Evolutionary conservation across 2,113 vertebrate species (phyloP).

Genomic region (Budorcas taxicolor): DNA sequence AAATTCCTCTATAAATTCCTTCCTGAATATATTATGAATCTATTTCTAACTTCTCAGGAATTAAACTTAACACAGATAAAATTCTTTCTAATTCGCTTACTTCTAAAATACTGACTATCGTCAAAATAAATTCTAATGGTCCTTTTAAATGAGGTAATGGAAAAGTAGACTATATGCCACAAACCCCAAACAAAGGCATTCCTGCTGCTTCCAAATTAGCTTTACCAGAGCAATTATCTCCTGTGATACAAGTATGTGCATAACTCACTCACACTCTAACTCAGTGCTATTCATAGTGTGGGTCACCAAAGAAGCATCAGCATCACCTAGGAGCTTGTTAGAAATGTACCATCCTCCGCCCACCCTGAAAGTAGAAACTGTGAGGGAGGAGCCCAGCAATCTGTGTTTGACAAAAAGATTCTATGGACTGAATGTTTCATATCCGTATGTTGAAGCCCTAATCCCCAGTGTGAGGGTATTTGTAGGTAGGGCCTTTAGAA

Average conservation of each 20-base stretch:
- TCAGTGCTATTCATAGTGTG: not conserved
- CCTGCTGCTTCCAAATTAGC: not conserved
- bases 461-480: not conserved
- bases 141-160: not conserved
- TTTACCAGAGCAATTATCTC: not conserved
- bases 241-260: not conserved
- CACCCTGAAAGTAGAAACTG: not conserved
- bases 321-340: not conserved
- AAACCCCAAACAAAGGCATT: not conserved
- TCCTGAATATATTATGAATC: not conserved
- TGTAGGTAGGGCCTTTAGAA: not conserved
- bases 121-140: not conserved
- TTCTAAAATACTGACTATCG: not conserved
- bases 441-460: not conserved
- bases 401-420: constrained; percentile 3
- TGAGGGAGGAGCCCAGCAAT: not conserved
- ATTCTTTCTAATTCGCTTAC: not conserved
- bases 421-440: not conserved
- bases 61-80: not conserved
- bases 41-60: constrained; percentile 14
- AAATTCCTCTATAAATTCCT: not conserved
- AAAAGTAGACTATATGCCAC: not conserved
- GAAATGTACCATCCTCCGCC: not conserved
- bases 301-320: not conserved
- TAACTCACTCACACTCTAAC: not conserved